Conservation (phyloP, 2,888 invertebrate species). For the Drosophila longiperda region DNA sequence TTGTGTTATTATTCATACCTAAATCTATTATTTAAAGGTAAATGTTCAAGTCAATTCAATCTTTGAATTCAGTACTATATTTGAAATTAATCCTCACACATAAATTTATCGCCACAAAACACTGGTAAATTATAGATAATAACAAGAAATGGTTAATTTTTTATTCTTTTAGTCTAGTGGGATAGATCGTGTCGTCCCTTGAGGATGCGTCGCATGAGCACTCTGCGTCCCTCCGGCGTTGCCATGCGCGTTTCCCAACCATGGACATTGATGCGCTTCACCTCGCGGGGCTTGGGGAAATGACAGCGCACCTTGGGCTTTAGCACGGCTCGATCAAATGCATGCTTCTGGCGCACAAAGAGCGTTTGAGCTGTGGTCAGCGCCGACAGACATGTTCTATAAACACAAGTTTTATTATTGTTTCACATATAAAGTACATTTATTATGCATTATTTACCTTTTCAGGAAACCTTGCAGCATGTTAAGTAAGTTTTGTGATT, state of each 20-base stretch:
- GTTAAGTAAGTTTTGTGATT: slow-evolving; percentile 57
- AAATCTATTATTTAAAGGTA: neutral
- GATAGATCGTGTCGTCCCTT: slow-evolving; percentile 90
- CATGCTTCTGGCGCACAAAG: slow-evolving; percentile 78
- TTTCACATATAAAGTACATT: slow-evolving; percentile 22
- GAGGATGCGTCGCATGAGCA: slow-evolving; percentile 91
- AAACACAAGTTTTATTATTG: neutral
- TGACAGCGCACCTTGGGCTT: slow-evolving; percentile 85
- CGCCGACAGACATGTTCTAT: slow-evolving; percentile 60
- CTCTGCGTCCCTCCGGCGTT: slow-evolving; percentile 88
- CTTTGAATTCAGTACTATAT: neutral
- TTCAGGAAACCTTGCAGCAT: slow-evolving; percentile 72
- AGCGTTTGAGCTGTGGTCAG: slow-evolving; percentile 62
- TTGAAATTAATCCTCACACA: neutral
- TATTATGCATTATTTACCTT: slow-evolving; percentile 58
- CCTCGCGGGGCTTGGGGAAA: slow-evolving; percentile 91
- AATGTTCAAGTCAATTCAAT: too few species aligned
- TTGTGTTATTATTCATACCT: neutral
- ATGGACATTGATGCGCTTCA: slow-evolving; percentile 89
- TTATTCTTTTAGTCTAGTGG: slow-evolving; percentile 86
- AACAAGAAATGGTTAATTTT: neutral
- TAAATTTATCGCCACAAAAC: neutral
- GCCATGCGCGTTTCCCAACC: slow-evolving; percentile 90
- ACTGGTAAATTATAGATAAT: neutral
- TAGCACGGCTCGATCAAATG: slow-evolving; percentile 77